These are phyloP conservation scores for Oreohelix idahoensis DNA, from an alignment of 1,140 invertebrate species.

Conservation along the genomic window DNA sequence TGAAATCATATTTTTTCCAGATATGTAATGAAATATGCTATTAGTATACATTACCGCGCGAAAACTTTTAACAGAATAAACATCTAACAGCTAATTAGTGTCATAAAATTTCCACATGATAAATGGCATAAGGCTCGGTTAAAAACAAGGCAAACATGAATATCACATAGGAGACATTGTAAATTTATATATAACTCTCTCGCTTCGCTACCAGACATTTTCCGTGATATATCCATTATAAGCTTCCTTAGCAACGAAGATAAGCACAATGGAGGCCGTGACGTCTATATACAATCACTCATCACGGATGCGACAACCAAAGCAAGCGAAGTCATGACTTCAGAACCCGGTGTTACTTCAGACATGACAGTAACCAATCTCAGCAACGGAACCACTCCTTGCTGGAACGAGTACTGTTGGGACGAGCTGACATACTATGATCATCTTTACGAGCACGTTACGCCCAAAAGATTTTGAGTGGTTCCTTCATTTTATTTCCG, in stretches of 20 bases:
- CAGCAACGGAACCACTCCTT: conserved; percentile 24
- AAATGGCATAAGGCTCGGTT: too few relatives aligned
- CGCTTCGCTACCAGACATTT: too few relatives aligned
- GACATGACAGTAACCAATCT: not conserved
- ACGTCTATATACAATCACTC: not conserved
- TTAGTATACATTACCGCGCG: too few relatives aligned
- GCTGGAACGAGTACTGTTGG: conserved; percentile 52
- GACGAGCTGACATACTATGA: conserved; percentile 46
- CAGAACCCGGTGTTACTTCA: not conserved
- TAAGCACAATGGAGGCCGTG: not conserved
- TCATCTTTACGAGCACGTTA: conserved; percentile 48
- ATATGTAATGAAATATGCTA: too few relatives aligned
- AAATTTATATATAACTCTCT: too few relatives aligned
- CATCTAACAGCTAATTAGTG: too few relatives aligned
- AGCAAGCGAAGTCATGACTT: not conserved
- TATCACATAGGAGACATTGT: too few relatives aligned
- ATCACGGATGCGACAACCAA: not conserved
- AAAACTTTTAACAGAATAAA: too few relatives aligned
- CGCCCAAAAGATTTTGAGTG: conserved; percentile 54
- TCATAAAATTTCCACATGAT: too few relatives aligned
- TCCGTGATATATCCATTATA: too few relatives aligned
- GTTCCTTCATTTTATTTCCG: conserved; percentile 52
- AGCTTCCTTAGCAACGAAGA: not conserved
- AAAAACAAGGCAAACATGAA: too few relatives aligned
- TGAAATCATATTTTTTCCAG: too few relatives aligned